These are phyloP conservation scores for Atopsyche davidsoni DNA, from an alignment of 1,140 invertebrate genomes.

Conservation along the genomic window DNA sequence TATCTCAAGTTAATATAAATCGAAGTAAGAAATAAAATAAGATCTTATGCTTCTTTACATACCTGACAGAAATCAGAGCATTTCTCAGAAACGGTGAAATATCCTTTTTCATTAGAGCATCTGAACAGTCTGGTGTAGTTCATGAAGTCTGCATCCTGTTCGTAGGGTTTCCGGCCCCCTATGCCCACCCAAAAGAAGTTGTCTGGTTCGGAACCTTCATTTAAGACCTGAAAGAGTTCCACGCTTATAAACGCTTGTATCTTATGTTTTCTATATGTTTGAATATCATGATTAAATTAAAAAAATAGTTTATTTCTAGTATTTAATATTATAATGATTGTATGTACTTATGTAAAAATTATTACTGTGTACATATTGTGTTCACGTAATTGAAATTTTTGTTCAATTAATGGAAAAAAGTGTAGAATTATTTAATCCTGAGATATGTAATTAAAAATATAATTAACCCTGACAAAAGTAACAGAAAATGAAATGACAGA, in stretches of 20 bases:
- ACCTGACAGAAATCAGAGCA: slow-evolving; percentile 99
- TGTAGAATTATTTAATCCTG: too few relatives aligned
- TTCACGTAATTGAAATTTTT: background rate
- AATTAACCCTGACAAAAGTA: too few relatives aligned
- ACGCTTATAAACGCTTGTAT: background rate
- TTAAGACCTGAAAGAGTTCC: slow-evolving; percentile 60
- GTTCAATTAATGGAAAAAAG: too few relatives aligned
- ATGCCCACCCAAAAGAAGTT: slow-evolving; percentile 98
- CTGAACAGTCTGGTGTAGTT: slow-evolving; percentile 91
- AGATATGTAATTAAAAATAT: too few relatives aligned
- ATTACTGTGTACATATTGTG: background rate
- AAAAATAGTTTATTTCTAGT: too few relatives aligned
- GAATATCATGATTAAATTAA: too few relatives aligned
- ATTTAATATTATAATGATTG: too few relatives aligned
- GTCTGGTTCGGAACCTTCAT: slow-evolving; percentile 96
- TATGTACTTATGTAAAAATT: background rate
- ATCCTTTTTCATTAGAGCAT: slow-evolving; percentile 99
- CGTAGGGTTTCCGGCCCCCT: slow-evolving; percentile 89
- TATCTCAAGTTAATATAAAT: slow-evolving; percentile 7
- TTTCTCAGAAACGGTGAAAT: slow-evolving; percentile 98
- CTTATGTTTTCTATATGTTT: background rate
- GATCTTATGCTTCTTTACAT: slow-evolving; percentile 25
- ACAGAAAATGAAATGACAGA: too few relatives aligned
- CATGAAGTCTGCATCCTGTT: slow-evolving; percentile 88
- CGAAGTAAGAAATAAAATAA: slow-evolving; percentile 23